Conservation (phyloP, 2,888 invertebrate genomes). For the Diloba caeruleocephala region DNA sequence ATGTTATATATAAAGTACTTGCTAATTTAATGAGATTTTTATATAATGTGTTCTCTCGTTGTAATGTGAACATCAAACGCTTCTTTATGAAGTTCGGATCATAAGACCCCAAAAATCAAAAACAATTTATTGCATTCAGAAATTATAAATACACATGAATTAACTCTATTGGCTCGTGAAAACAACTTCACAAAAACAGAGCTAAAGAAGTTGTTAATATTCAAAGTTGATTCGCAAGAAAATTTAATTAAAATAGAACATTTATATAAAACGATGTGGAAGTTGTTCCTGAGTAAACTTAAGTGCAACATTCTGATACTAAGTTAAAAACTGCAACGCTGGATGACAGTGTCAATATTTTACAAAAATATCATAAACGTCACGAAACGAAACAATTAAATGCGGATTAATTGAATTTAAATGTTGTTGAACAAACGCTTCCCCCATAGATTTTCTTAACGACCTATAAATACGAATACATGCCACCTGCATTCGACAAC, state of each 20-base stretch:
- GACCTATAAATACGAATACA: no score
- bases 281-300: conserved; percentile 54
- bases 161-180: conserved; percentile 34
- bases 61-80: background rate
- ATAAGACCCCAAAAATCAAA: background rate
- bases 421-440: no score
- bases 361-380: conserved; percentile 4
- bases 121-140: conserved; percentile 13
- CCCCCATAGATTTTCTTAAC: no score
- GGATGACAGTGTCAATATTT: conserved; percentile 11
- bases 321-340: conserved; percentile 38
- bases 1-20: no score
- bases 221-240: conserved; percentile 58
- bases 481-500: no score
- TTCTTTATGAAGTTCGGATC: background rate
- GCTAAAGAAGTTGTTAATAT: conserved; percentile 60
- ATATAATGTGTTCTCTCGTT: no score
- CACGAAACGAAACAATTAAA: no score
- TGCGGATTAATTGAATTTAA: no score
- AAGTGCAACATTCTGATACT: conserved; percentile 48
- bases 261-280: conserved; percentile 61
- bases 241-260: conserved; percentile 68
- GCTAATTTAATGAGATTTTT: no score
- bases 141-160: conserved; percentile 30
- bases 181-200: conserved; percentile 47